Base-by-base conservation (phyloP, 2,888 invertebrate species). In the Ennomos fuscantarius region DNA sequence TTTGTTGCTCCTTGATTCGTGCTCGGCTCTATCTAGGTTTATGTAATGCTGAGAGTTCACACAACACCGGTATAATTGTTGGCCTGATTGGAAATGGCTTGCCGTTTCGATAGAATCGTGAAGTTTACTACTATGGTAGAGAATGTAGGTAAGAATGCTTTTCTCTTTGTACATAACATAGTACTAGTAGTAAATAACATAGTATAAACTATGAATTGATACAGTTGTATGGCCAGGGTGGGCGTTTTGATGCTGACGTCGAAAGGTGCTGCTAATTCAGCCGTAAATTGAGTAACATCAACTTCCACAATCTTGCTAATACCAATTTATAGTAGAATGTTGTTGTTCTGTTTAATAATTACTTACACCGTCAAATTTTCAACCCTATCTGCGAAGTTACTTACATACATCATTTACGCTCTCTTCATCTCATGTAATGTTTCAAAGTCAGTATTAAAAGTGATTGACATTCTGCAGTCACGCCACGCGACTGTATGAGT, bases 1-100 rank as follows among this genome's bases (percentile, higher is more conserved):
- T 78, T 76, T 71, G 75, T 78, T 76, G 69, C 73, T 77, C 72
- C 74, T 79, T 69, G 75, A 77, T 78, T 79, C 71, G 73, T 73
- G 70, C 69, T 64, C 52, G 69, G 60, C 61, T 69, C 70, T 65
- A 74, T 75, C 72, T 68, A 71, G 66, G 66, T 73, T 78, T 75
- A 72, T 70, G 66, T 72, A 71, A 72, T 65, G 40, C 58, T 60
- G 47, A 52, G 39, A 62, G 55, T 47, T 54, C 52, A 51, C 48
- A 48, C 41, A 50, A 46, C 41, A 15, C 37, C 34, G 31, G 58
- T 48, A 55, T 24, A 24, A 24, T 53, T 54, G 54, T 47, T 47
- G 42, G 39, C 13, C 51, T 52, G 56, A 57, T 62, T 63, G 54
- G 47, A 46, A 55, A 44, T 53, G 45, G 45, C 42, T 35, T 44